phyloP scores from a whole-genome alignment of 1,140 invertebrate genomes.

The Centruroides sculpturatus region DNA sequence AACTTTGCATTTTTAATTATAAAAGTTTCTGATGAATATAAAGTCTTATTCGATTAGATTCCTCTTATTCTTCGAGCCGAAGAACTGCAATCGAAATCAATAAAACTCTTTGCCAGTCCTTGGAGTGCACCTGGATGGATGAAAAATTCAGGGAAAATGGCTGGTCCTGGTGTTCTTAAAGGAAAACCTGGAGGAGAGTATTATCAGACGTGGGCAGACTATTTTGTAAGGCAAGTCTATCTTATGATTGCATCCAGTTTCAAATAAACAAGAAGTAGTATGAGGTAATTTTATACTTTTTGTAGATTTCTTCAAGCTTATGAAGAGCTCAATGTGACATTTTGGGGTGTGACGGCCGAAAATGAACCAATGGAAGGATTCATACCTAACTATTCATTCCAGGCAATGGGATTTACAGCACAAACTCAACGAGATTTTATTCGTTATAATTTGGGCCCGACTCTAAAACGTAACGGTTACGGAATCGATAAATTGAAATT shows the following conservation, averaged over 20 bases:
- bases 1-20: too few relatives aligned
- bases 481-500: slow-evolving; percentile 40
- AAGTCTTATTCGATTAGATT: slow-evolving; percentile 34
- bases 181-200: slow-evolving; percentile 39
- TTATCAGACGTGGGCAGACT: slow-evolving; percentile 64
- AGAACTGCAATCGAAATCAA: slow-evolving; percentile 25
- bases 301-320: slow-evolving; percentile 45
- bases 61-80: slow-evolving; percentile 43
- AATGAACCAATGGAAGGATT: slow-evolving; percentile 41
- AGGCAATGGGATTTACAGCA: slow-evolving; percentile 61
- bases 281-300: background rate
- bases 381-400: slow-evolving; percentile 40
- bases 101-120: slow-evolving; percentile 47
- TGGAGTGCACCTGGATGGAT: slow-evolving; percentile 88
- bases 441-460: slow-evolving; percentile 49
- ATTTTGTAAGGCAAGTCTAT: slow-evolving; percentile 47
- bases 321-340: slow-evolving; percentile 32
- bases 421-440: slow-evolving; percentile 44
- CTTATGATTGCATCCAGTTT: background rate
- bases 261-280: background rate
- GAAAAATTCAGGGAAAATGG: slow-evolving; percentile 59
- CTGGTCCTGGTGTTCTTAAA: slow-evolving; percentile 40
- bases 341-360: slow-evolving; percentile 47
- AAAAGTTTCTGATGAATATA: background rate
- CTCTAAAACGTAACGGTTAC: slow-evolving; percentile 39